Percentiles rank a stretch among this genome's conserved stretches.
Conservation (phyloP, 1,140 invertebrate species). For the Leptonema lineaticorne region DNA sequence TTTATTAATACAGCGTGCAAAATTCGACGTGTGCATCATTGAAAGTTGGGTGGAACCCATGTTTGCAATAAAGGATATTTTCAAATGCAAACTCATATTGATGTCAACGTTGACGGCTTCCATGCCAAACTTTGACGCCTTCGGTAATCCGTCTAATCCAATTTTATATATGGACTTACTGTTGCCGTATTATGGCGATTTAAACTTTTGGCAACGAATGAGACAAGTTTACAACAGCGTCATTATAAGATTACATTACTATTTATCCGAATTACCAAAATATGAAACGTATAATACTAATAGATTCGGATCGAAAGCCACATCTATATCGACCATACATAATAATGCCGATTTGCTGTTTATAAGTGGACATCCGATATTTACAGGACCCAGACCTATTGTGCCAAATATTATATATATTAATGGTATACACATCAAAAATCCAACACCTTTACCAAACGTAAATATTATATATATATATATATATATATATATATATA, state of each 20-base stretch:
- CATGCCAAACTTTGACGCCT: constrained; percentile 34
- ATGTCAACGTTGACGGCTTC: constrained; percentile 45
- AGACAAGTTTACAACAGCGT: background rate
- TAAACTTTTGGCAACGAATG: constrained; percentile 43
- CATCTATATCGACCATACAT: constrained; percentile 46
- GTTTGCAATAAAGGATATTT: constrained; percentile 47
- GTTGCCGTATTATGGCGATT: constrained; percentile 16
- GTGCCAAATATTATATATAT: constrained; percentile 48
- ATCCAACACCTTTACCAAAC: constrained; percentile 1
- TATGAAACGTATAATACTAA: background rate
- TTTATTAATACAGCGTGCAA: constrained; percentile 43
- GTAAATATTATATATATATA: constrained; percentile 8
- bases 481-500: background rate
- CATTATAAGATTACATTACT: constrained; percentile 29
- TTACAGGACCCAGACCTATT: constrained; percentile 45
- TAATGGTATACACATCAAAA: constrained; percentile 47
- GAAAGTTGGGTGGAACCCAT: constrained; percentile 43
- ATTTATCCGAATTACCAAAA: background rate
- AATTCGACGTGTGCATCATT: constrained; percentile 47
- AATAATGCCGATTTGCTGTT: constrained; percentile 52
- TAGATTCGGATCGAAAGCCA: constrained; percentile 45
- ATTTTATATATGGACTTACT: constrained; percentile 49
- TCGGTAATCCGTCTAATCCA: constrained; percentile 52
- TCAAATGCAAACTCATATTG: constrained; percentile 48
- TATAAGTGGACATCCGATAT: constrained; percentile 47